These are phyloP conservation scores for Rhinophrynus dorsalis DNA, from an alignment of 2,797 vertebrate species.

Conservation along the genomic window DNA sequence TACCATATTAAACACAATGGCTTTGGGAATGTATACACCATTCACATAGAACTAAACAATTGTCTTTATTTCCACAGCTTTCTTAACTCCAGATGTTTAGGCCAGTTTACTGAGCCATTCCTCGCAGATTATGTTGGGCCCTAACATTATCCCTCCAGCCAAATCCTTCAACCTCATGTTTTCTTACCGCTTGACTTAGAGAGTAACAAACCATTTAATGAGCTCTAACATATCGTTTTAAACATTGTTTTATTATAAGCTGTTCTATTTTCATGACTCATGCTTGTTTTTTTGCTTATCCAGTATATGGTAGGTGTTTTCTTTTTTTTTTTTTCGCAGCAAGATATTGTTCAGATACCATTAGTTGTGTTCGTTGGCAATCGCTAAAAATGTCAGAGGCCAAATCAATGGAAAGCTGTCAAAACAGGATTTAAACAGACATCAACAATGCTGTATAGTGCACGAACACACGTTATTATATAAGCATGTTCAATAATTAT, in stretches of 20 bases:
- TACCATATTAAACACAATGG: background rate
- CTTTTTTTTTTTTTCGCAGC: background rate
- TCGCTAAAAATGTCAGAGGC: background rate
- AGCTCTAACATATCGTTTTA: background rate
- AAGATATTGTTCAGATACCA: background rate
- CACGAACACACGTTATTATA: constrained; percentile 5
- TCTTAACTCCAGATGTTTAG: background rate
- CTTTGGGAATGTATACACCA: background rate
- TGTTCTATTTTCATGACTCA: too few species aligned
- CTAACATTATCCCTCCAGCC: background rate
- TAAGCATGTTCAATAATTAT: constrained; percentile 18
- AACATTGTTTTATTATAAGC: background rate
- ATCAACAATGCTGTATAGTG: background rate
- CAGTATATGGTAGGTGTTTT: background rate
- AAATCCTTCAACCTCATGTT: background rate
- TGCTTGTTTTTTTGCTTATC: too few species aligned
- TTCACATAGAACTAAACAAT: background rate
- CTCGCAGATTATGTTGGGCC: background rate
- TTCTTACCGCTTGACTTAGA: background rate
- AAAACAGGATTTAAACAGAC: background rate
- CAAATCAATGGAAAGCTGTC: constrained; percentile 22
- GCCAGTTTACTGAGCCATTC: background rate
- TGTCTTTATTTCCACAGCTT: background rate
- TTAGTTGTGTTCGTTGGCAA: background rate
- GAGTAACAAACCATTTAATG: background rate